Percentiles rank a stretch among this genome's conserved stretches.
Conservation (phyloP, 2,888 invertebrate genomes). For the Charanyca ferruginea region DNA sequence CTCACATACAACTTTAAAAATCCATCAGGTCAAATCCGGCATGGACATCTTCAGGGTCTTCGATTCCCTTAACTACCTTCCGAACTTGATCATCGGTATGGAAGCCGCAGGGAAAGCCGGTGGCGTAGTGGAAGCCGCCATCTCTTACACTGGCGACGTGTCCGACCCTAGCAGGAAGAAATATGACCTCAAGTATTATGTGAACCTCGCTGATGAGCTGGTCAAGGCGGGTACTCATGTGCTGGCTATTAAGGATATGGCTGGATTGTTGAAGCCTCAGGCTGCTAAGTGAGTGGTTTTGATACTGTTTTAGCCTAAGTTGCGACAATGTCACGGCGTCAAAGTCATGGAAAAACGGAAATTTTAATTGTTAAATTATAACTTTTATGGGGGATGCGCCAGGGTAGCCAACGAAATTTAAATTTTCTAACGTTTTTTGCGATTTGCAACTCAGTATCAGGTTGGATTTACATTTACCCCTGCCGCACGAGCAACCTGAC, state of each 20-base stretch:
- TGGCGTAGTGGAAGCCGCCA: constrained; percentile 99
- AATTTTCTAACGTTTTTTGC: too few species aligned
- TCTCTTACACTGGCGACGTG: constrained; percentile 99
- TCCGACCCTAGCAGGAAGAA: constrained; percentile 97
- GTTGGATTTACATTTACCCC: too few species aligned
- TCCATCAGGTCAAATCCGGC: constrained; percentile 94
- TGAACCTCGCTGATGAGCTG: constrained; percentile 97
- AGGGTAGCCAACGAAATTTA: too few species aligned
- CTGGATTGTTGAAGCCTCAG: constrained; percentile 97
- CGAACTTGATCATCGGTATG: constrained; percentile 98
- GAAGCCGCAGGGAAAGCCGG: constrained; percentile 99
- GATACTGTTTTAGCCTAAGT: neutral
- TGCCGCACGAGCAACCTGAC: too few species aligned
- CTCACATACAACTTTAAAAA: neutral
- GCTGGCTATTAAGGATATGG: constrained; percentile 99
- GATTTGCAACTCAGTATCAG: too few species aligned
- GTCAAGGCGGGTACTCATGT: constrained; percentile 99
- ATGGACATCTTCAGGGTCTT: constrained; percentile 99
- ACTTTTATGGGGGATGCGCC: too few species aligned
- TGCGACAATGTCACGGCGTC: too few species aligned
- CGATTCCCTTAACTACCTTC: constrained; percentile 99
- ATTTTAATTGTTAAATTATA: too few species aligned
- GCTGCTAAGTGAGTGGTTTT: constrained; percentile 94
- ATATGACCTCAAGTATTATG: constrained; percentile 98
- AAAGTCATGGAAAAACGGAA: too few species aligned